Evolutionary conservation across 2,888 invertebrate genomes (phyloP), one percentile per base, ranked within the genome.

Genomic region (Andrena chrysosceles): DNA sequence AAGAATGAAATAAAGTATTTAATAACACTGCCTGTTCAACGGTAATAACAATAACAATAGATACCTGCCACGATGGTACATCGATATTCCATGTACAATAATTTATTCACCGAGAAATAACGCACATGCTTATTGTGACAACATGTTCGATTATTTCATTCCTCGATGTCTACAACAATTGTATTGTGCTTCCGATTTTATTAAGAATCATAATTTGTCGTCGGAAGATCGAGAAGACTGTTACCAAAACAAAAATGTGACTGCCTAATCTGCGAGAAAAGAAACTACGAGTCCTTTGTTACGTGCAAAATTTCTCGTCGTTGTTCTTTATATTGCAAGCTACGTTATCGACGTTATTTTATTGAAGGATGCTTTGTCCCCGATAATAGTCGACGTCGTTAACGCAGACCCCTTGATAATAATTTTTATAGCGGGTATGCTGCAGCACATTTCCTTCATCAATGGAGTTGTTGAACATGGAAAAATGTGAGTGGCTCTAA

Each of bases 1-100:
- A 10, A 7, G 62, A 29, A 49, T 54, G 48, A 49, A 35, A 4
- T 20, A 63, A 69, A 29, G 13, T 75, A 26, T 42, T 16, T 42
- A 42, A 42, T 67, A 31, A 75, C 69, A 81, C 81, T 81, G 81
- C 81, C 81, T 74, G 42, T 74, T 26, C 52, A 80, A 81, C 66
- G 60, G 70, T 81, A 74, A 70, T 70, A 80, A 66, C 16, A 52
- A 42, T 72, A 69, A 69, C 59, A 81, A 69, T 62, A 67, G 26
- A 60, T 31, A 16, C 29, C 49, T 64, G 75, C 62, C 10, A 16
- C 20, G 13, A 7, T 6, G 23, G 63, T 62, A 52, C 23, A 72
- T 49, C 29, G 33, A 59, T 48, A 31, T 64, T 26, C 63, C 66
- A 56, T 42, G 67, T 75, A 81, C 62, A 75, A 82, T 82, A 74